These are phyloP conservation scores for Cyrtodaria siliqua DNA, from an alignment of 2,888 invertebrate genomes.

Conservation along the genomic window DNA sequence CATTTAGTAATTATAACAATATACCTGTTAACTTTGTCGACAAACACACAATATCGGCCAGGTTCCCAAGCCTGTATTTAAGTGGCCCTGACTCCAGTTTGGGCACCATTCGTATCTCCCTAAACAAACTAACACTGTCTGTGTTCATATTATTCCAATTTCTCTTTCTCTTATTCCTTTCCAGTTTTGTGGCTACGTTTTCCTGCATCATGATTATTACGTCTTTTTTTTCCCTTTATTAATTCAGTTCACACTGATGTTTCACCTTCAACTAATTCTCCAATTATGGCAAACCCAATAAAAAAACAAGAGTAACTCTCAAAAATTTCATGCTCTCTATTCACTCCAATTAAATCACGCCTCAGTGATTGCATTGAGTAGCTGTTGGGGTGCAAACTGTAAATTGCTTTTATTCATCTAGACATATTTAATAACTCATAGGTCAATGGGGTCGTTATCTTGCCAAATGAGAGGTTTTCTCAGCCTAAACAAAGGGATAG, in stretches of 20 bases:
- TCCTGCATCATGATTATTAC: no score
- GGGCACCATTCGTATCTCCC: conserved; percentile 27
- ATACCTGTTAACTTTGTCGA: conserved; percentile 14
- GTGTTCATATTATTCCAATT: conserved; percentile 2
- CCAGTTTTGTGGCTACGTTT: no score
- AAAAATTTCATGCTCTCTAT: no score
- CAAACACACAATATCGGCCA: conserved; percentile 15
- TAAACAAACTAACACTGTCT: conserved; percentile 19
- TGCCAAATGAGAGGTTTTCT: conserved; percentile 40
- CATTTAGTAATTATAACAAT: not conserved
- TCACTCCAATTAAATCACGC: conserved; percentile 14
- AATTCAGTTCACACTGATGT: no score
- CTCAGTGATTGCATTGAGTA: conserved; percentile 22
- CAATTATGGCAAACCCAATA: no score
- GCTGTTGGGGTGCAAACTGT: conserved; percentile 8
- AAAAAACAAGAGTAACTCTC: no score
- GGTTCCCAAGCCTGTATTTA: conserved; percentile 16
- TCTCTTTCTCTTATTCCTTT: no score
- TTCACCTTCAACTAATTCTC: no score
- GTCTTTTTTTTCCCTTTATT: no score
- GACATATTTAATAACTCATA: conserved; percentile 32
- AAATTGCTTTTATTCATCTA: conserved; percentile 33
- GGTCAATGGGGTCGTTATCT: conserved; percentile 50
- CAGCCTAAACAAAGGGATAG: conserved; percentile 46
- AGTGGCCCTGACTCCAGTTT: conserved; percentile 5